Evolutionary conservation across 2,888 invertebrate genomes (phyloP).

Genomic region (Oeneis ivallda): DNA sequence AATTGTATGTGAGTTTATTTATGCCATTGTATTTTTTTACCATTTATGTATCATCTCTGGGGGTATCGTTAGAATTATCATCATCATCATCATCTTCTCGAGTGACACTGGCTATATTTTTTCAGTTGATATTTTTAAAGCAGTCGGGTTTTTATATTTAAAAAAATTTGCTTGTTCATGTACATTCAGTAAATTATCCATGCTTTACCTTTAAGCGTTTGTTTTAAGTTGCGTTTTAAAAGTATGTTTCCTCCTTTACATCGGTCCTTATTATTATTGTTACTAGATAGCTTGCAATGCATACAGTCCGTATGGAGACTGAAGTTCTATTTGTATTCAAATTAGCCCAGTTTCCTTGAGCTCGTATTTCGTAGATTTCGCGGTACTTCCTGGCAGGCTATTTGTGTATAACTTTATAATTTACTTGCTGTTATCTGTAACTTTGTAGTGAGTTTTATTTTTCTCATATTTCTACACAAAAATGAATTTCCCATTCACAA

Average conservation of each 20-base stretch:
- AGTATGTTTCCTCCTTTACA: background rate
- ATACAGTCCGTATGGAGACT: conserved; percentile 4
- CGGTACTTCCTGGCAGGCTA: conserved; percentile 8
- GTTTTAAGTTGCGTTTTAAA: background rate
- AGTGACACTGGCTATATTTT: no score
- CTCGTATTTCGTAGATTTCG: conserved; percentile 9
- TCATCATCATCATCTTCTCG: no score
- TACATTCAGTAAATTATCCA: no score
- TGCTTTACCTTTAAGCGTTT: background rate
- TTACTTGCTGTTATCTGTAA: background rate
- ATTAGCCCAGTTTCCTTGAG: conserved; percentile 9
- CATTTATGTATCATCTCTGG: no score
- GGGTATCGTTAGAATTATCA: no score
- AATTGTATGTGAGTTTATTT: no score
- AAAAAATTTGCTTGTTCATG: no score
- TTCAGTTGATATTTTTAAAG: no score
- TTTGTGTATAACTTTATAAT: conserved; percentile 12
- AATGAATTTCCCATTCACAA: background rate
- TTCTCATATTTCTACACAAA: background rate
- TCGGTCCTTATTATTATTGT: background rate
- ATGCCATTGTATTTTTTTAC: no score
- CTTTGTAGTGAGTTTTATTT: background rate
- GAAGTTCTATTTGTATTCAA: conserved; percentile 10
- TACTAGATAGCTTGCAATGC: conserved; percentile 5
- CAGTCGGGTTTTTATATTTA: no score